These are phyloP conservation scores for Catalaphyllia jardinei DNA, from an alignment of 64 coral and sea anemone genomes.

Conservation along the genomic window DNA sequence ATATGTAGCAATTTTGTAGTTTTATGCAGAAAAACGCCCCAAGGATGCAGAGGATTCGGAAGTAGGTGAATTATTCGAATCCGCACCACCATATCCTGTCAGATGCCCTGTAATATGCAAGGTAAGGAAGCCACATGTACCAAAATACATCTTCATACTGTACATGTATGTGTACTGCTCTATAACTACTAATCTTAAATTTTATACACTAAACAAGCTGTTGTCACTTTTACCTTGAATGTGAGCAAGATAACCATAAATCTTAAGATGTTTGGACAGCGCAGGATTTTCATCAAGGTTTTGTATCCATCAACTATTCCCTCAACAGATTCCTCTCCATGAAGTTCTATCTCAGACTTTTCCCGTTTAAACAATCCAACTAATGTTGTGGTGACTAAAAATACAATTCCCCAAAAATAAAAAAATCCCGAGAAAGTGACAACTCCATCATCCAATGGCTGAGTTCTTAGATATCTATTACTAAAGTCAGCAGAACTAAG, in stretches of 20 bases:
- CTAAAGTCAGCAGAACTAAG: slow-evolving; percentile 87
- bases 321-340: slow-evolving; percentile 53
- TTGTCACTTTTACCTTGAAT: slow-evolving; percentile 67
- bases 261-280: slow-evolving; percentile 66
- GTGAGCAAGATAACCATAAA: slow-evolving; percentile 82
- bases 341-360: slow-evolving; percentile 67
- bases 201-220: neutral
- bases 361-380: slow-evolving; percentile 92
- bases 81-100: no score
- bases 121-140: no score
- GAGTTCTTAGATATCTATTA: slow-evolving; percentile 87
- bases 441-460: slow-evolving; percentile 65
- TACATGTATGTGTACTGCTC: no score
- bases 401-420: slow-evolving; percentile 91
- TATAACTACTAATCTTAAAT: neutral
- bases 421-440: slow-evolving; percentile 84
- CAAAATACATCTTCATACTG: no score
- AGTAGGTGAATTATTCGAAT: no score
- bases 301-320: slow-evolving; percentile 83
- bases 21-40: no score
- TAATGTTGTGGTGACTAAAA: slow-evolving; percentile 85
- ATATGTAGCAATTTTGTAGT: no score
- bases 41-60: no score
- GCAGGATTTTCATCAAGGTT: slow-evolving; percentile 84
- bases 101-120: no score